Conservation (phyloP, 2,113 vertebrate genomes). For the Ochotona curzoniae region DNA sequence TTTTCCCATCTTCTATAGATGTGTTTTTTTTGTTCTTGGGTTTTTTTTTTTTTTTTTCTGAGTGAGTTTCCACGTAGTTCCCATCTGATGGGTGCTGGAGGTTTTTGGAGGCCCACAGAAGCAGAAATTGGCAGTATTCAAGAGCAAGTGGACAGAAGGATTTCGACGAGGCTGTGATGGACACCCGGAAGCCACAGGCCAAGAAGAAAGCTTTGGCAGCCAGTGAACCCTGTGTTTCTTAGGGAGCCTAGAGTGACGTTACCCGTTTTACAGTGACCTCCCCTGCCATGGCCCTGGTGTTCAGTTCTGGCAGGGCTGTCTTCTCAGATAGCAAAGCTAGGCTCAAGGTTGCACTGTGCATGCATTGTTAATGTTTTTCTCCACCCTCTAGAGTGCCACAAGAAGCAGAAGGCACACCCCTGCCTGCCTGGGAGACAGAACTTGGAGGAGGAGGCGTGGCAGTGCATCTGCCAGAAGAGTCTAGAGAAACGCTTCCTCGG, state of each 20-base stretch:
- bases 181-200: background rate
- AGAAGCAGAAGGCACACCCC: background rate
- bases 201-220: background rate
- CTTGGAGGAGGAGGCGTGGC: background rate
- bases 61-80: background rate
- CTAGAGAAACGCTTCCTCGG: background rate
- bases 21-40: slow-evolving; percentile 20
- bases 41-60: slow-evolving; percentile 12
- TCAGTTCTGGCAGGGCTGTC: background rate
- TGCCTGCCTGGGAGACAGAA: background rate
- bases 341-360: background rate
- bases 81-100: background rate
- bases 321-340: background rate
- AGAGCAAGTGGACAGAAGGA: background rate
- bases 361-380: slow-evolving; percentile 62
- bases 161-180: slow-evolving; percentile 13
- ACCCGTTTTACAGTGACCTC: background rate
- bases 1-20: background rate
- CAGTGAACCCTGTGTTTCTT: background rate
- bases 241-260: background rate
- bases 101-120: background rate
- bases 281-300: background rate
- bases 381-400: background rate
- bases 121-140: background rate
- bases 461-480: background rate